phyloP scores from a whole-genome alignment of 92 coral and sea anemone genomes.

The Umimayanthus kanabou region DNA sequence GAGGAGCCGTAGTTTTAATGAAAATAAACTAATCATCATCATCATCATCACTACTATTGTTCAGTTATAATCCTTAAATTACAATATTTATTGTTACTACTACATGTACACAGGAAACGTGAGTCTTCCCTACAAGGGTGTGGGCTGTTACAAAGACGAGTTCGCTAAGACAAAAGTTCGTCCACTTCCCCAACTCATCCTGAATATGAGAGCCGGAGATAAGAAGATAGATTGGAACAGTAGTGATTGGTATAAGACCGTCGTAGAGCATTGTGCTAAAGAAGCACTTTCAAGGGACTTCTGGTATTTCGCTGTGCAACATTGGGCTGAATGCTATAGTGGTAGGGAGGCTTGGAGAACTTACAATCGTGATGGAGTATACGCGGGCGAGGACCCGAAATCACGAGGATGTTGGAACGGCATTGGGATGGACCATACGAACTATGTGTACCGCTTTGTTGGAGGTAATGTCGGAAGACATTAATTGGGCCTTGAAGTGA shows the following conservation, averaged over 20 bases:
- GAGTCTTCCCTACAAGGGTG: constrained; percentile 11
- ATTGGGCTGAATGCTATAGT: constrained; percentile 30
- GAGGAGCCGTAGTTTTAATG: too few relatives aligned
- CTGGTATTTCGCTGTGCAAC: constrained; percentile 38
- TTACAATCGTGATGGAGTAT: constrained; percentile 12
- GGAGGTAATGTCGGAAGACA: neutral
- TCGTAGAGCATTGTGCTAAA: constrained; percentile 13
- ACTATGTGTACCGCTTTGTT: constrained; percentile 22
- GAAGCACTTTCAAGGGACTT: constrained; percentile 6
- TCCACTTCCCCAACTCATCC: constrained; percentile 11
- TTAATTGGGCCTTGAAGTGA: too few relatives aligned
- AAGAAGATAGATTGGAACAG: neutral
- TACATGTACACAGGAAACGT: constrained; percentile 1
- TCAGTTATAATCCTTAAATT: too few relatives aligned
- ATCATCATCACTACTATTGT: too few relatives aligned
- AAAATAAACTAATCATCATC: too few relatives aligned
- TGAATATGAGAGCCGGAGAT: constrained; percentile 16
- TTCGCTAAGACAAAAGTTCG: neutral
- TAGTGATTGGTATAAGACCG: neutral
- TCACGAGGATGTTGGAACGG: constrained; percentile 11
- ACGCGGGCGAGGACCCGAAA: neutral
- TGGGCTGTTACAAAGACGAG: constrained; percentile 39
- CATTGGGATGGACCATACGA: constrained; percentile 16
- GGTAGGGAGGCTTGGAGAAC: constrained; percentile 25
- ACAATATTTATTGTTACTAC: neutral